Evolutionary conservation across 2,888 invertebrate species (phyloP), one percentile per base, ranked within the genome.

Genomic region (Ormia ochracea): DNA sequence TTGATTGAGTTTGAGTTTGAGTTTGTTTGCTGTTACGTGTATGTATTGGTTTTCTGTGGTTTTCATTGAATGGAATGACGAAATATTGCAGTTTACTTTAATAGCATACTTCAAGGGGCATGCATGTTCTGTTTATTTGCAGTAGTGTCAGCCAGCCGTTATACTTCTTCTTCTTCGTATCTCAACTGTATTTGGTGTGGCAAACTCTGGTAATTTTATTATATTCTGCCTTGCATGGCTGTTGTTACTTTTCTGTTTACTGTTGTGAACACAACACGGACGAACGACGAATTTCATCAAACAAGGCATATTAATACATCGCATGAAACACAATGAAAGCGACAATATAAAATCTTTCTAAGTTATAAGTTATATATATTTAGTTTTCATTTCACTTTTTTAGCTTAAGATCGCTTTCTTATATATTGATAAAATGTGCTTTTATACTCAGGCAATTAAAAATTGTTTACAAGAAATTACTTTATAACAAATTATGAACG

Each of bases 1-100:
- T 80, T 80, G 80, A 80, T 76, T 76, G 68, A 72, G 48, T 80
- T 70, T 70, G 54, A 76, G 80, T 76, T 76, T 76, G 68, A 72
- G 48, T 80, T 70, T 70, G 54, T 31, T 54, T 58, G 31, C 23
- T 33, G 14, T 48, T 14, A 52, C 41, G 14, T 52, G 41, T 41
- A 14, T 14, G 14, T 1, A 41, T 68, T 26, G 38, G 36, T 36
- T 70, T 70, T 17, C 9, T 26, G 9, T 54, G 36, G 31, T 7
- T 28, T 36, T 19, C 28, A 43, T 23, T 45, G 4, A 23, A 17
- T 3, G 19, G 14, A 50, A 12, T 12, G 38, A 50, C 1, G 41
- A 54, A 38, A 5, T 48, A 17, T 63, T 73, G 19, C 38, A 75
- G 12, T 61, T 3, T 7, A 9, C 2, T 50, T 43, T 14, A 2